Base-by-base conservation (phyloP, 2,888 invertebrate species). In the Agrochola lota region DNA sequence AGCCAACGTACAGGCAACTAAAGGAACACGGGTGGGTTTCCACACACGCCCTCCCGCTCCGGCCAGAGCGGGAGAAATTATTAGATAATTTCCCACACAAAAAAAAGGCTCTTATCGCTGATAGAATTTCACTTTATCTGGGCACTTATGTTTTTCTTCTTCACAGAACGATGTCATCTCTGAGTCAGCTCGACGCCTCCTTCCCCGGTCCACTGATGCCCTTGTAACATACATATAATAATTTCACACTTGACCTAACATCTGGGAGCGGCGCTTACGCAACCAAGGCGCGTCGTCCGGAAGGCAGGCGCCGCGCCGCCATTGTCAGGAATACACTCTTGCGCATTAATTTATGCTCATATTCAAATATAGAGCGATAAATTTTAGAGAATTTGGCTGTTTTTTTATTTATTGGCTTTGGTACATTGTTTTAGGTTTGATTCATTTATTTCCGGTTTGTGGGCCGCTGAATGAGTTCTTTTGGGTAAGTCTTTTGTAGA, bases 201-300 rank as follows among this genome's bases (percentile, higher is more conserved):
- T 85, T 81, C 26, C 40, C 71, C 84, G 86, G 70, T 84, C 72
- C 69, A 77, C 11, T 80, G 73, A 55, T 30, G 87, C 55, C 88
- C 87, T 88, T 88, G 87, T 75, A 71, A 72, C 71, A 73, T n/a
- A 30, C 71, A 78, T 79, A 78, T 83, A 81, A 82, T 83, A 80
- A 84, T 81, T 86, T 81, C 84, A 87, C 77, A 86, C 88, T 86
- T 81, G 80, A 87, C 73, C 62, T 76, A 71, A 69, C 74, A 88
- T 85, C 68, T 78, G 80, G 88, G 89, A 72, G 81, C 80, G 86
- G 77, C 63, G 69, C 59, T 86, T 82, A 84, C 86, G 89, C 83
- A 87, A 87, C 74, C 75, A 83, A 87, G 89, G 90, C 83, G 79
- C 79, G 78, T 91, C 88, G 90, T 78, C 87, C 88, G 92, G 92